A percentile compares a stretch with the other conserved stretches of the same genome.
Evolutionary conservation across 2,797 vertebrate genomes (phyloP).

Genomic region (Oceanodroma leucorhoa): DNA sequence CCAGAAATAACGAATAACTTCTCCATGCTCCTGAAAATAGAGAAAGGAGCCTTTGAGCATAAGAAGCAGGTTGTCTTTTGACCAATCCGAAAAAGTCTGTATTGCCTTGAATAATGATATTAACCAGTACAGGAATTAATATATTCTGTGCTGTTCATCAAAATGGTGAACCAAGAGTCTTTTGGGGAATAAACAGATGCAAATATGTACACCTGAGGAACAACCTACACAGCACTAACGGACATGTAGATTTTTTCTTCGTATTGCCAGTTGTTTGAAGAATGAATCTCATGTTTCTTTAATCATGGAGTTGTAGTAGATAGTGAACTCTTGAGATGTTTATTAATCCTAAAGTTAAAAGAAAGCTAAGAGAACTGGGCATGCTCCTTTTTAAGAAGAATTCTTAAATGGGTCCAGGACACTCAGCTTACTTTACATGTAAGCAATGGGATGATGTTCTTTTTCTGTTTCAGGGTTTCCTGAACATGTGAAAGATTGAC

Average conservation of each 20-base stretch:
- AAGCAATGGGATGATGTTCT: neutral
- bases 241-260: neutral
- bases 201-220: neutral
- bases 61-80: neutral
- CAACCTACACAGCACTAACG: rapidly evolving
- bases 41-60: neutral
- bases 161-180: neutral
- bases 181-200: neutral
- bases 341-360: neutral
- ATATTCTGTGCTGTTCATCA: neutral
- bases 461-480: neutral
- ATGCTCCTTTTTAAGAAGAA: neutral
- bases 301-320: neutral
- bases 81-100: neutral
- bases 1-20: no score
- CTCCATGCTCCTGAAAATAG: neutral
- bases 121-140: neutral
- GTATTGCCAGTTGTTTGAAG: neutral
- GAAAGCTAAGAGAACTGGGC: neutral
- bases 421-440: neutral
- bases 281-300: neutral
- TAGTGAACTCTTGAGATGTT: neutral
- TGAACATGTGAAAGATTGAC: neutral
- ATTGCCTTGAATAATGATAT: neutral
- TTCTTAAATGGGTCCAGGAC: neutral